Percentiles rank a stretch among this genome's conserved stretches.
Conservation (phyloP, 2,888 invertebrate genomes). For the Platerodrilus igneus region DNA sequence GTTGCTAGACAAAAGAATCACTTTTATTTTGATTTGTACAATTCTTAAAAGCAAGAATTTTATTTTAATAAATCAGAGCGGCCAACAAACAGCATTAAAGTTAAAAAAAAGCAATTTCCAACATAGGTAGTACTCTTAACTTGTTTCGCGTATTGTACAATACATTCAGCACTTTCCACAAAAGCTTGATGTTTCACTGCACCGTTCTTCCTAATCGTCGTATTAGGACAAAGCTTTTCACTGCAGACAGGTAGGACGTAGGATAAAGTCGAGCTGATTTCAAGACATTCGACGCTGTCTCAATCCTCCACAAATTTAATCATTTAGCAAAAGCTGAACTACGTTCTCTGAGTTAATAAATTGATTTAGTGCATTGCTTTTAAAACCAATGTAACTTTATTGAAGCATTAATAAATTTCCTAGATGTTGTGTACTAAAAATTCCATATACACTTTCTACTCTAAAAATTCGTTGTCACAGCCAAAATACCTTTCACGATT, state of each 20-base stretch:
- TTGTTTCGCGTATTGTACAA: no score
- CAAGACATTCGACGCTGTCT: conserved; percentile 33
- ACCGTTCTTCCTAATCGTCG: conserved; percentile 22
- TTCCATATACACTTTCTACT: no score
- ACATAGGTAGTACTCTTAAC: no score
- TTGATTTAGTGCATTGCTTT: conserved; percentile 16
- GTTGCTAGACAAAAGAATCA: no score
- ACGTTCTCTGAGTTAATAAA: conserved; percentile 27
- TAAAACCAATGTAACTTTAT: conserved; percentile 2
- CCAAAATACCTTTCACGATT: conserved; percentile 15
- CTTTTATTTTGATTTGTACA: no score
- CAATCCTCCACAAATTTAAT: conserved; percentile 38
- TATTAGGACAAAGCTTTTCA: conserved; percentile 31
- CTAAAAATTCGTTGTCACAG: conserved; percentile 7
- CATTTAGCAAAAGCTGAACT: conserved; percentile 33
- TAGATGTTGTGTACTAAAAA: no score
- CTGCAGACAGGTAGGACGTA: conserved; percentile 23
- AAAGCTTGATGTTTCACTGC: conserved; percentile 22
- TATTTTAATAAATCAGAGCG: no score
- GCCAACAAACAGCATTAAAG: no score
- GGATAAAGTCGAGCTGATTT: conserved; percentile 32
- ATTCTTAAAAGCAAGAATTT: no score
- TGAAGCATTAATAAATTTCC: no score
- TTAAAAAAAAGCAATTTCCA: no score
- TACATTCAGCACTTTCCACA: background rate